These are phyloP conservation scores for Autographa gamma DNA, from an alignment of 2,888 invertebrate species.

Conservation along the genomic window DNA sequence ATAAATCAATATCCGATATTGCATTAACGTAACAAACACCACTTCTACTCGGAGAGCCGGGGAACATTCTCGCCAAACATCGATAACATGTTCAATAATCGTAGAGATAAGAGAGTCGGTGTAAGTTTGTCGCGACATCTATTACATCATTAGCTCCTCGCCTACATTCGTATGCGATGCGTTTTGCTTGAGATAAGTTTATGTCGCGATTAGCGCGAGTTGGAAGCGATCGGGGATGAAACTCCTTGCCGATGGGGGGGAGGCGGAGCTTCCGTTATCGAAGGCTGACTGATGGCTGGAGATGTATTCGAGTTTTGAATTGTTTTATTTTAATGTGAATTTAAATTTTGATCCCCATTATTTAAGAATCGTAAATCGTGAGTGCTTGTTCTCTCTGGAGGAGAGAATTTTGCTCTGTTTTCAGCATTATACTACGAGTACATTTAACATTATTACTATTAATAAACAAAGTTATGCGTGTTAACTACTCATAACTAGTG, in stretches of 20 bases:
- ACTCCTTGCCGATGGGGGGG: not conserved
- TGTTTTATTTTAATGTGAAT: constrained; percentile 3
- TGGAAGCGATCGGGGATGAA: constrained; percentile 1
- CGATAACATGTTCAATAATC: constrained; percentile 5
- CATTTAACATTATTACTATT: no score
- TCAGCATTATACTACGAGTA: no score
- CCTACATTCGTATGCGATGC: constrained; percentile 21
- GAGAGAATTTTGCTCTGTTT: not conserved
- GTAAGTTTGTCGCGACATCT: constrained; percentile 2
- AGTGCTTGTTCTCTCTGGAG: not conserved
- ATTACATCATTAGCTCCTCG: not conserved
- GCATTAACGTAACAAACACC: constrained; percentile 2
- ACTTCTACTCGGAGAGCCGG: not conserved
- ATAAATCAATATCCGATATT: constrained; percentile 4
- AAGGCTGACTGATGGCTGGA: not conserved
- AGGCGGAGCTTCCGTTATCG: not conserved
- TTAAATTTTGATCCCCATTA: not conserved
- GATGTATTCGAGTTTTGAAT: not conserved
- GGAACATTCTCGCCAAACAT: not conserved
- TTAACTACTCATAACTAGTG: no score
- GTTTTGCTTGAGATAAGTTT: constrained; percentile 18
- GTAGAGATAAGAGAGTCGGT: not conserved
- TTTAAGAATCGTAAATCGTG: not conserved
- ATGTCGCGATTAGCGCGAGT: constrained; percentile 3
- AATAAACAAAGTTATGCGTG: no score